A percentile compares a stretch with the other conserved stretches of the same genome.
phyloP scores from a whole-genome alignment of 2,888 invertebrate species.

The Lasioglossum morio region DNA sequence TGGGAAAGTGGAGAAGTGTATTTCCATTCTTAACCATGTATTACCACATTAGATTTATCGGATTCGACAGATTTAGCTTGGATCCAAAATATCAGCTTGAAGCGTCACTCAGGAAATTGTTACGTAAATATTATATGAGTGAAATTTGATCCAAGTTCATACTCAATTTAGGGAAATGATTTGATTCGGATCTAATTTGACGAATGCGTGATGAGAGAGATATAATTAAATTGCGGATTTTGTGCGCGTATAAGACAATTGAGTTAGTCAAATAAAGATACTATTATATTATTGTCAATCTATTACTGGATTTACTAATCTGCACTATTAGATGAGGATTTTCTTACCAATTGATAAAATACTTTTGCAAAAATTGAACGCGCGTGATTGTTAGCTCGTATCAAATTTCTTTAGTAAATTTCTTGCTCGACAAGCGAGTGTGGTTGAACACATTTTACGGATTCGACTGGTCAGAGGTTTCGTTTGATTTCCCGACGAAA shows the following conservation, averaged over 20 bases:
- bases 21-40: no score
- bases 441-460: not conserved
- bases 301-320: no score
- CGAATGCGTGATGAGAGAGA: no score
- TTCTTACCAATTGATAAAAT: not conserved
- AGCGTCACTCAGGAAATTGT: not conserved
- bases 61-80: no score
- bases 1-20: no score
- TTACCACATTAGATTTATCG: no score
- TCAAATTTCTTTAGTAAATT: not conserved
- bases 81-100: not conserved
- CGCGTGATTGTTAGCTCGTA: not conserved
- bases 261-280: not conserved
- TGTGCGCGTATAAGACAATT: no score
- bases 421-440: not conserved
- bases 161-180: not conserved
- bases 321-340: no score
- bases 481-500: slow-evolving; percentile 9
- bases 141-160: not conserved
- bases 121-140: not conserved
- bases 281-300: not conserved
- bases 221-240: not conserved
- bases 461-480: not conserved
- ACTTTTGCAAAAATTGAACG: not conserved
- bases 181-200: not conserved